Evolutionary conservation across 2,797 vertebrate species (phyloP), one percentile per base, ranked within the genome.

Genomic region (Esox masquinongy): DNA sequence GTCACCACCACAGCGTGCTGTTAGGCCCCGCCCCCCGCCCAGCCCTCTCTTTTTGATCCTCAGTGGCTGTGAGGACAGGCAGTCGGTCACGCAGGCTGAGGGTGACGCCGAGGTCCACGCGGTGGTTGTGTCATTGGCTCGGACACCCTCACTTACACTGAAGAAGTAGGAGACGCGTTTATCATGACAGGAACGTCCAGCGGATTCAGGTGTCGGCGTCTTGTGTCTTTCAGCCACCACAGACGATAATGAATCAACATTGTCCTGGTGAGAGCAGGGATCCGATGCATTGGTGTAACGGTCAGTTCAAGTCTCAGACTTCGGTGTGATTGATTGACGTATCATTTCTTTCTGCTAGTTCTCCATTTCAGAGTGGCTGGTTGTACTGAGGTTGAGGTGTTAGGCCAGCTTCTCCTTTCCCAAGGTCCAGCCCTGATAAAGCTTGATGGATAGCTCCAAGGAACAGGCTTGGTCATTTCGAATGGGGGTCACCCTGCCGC

Each of bases 361-460:
- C 31, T 2, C 26, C 31, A 29, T 31, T 31, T 39, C 31, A 68
- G 66, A 64, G 14, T 64, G 61, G 53, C 66, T 68, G 17, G 66
- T 17, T 3, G 29, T 17, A 11, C 29, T 4, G 66, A n/a, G 22
- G 24, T 2, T 24, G 14, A 5, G 26, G 3, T 26, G 24, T 16
- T 64, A 8, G 61, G 51, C 51, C 6, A 0, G 16, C 61, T 31
- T 24, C 11, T 26, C 15, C 53, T 56, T 53, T 68, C 39, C 14
- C 49, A 24, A 4, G 8, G 53, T 72, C 53, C 51, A 73, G 71
- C 8, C 19, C 29, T 43, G 29, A 61, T 15, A 9, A 66, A 49
- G n/a, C 74, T 76, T 56, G 80, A 74, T 26, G 39, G 17, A 31
- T 51, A 63, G 49, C 80, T 73, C 63, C 14, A 4, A 11, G 2